A percentile compares a stretch with the other conserved stretches of the same genome.
phyloP scores from a whole-genome alignment of 1,140 invertebrate species.

The Caligus rogercresseyi region DNA sequence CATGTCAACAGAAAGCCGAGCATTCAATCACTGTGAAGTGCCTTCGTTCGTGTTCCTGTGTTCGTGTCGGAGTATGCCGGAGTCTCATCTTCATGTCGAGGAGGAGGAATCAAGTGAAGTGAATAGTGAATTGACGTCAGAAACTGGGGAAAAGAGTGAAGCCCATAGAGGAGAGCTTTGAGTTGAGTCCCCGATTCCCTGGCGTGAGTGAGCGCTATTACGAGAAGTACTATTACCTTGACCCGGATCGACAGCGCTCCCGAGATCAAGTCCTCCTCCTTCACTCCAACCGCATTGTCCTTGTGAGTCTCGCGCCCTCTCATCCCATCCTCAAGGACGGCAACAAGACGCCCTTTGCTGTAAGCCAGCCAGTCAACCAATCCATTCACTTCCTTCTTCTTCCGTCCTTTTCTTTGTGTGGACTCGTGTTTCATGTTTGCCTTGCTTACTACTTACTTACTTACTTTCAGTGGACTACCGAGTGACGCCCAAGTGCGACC shows the following conservation, averaged over 20 bases:
- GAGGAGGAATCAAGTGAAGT: no score
- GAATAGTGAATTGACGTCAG: no score
- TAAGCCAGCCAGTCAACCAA: no score
- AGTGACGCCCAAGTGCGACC: neutral
- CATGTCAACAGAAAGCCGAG: no score
- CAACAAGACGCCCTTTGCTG: neutral
- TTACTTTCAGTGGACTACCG: neutral
- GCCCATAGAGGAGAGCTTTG: neutral
- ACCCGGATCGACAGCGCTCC: neutral
- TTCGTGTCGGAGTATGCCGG: no score
- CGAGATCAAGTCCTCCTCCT: neutral
- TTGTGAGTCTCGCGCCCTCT: neutral
- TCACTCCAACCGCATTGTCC: conserved; percentile 9
- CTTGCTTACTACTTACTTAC: no score
- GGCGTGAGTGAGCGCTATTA: neutral
- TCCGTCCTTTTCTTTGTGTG: no score
- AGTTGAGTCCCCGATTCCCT: neutral
- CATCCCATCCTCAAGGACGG: neutral
- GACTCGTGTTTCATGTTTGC: no score
- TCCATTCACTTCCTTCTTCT: no score
- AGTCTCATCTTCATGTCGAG: no score
- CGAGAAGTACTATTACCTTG: neutral
- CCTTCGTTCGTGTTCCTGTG: no score
- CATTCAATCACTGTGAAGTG: no score
- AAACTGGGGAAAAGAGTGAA: neutral